phyloP scores from a whole-genome alignment of 2,888 invertebrate species.

The Ypsolopha scabrella region DNA sequence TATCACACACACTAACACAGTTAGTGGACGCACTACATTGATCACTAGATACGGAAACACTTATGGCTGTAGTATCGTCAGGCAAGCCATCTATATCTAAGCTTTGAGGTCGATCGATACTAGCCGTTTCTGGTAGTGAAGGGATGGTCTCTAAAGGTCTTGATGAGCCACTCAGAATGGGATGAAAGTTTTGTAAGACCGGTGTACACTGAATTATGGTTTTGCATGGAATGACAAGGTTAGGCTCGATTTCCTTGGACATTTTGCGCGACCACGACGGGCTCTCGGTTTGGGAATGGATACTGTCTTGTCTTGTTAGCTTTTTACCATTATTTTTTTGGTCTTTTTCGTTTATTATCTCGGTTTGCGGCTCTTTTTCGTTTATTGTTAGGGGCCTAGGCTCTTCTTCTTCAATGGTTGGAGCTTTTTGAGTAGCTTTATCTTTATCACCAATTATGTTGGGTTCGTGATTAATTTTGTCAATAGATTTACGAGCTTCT shows the following conservation, averaged over 20 bases:
- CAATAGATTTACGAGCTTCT: conserved; percentile 21
- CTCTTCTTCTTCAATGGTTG: background rate
- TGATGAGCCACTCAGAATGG: conserved; percentile 40
- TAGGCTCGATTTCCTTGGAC: conserved; percentile 37
- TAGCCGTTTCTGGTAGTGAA: conserved; percentile 44
- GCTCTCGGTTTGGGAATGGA: conserved; percentile 29
- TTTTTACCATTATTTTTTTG: conserved; percentile 19
- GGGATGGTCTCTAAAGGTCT: conserved; percentile 49
- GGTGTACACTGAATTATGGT: conserved; percentile 25
- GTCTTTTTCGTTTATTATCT: background rate
- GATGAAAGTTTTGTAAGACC: conserved; percentile 46
- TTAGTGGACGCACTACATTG: conserved; percentile 32
- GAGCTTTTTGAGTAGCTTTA: too few species aligned
- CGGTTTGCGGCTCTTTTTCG: background rate
- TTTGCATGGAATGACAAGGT: conserved; percentile 27
- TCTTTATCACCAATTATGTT: too few species aligned
- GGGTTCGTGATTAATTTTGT: background rate
- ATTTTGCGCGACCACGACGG: conserved; percentile 30
- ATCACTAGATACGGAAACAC: too few species aligned
- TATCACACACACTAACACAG: conserved; percentile 63
- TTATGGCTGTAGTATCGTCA: conserved; percentile 8
- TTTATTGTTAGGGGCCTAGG: background rate
- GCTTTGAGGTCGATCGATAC: conserved; percentile 38
- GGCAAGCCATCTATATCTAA: conserved; percentile 34
- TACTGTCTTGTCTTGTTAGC: conserved; percentile 45